phyloP scores from a whole-genome alignment of 1,140 invertebrate genomes.

The Schlechtendalia chinensis region DNA sequence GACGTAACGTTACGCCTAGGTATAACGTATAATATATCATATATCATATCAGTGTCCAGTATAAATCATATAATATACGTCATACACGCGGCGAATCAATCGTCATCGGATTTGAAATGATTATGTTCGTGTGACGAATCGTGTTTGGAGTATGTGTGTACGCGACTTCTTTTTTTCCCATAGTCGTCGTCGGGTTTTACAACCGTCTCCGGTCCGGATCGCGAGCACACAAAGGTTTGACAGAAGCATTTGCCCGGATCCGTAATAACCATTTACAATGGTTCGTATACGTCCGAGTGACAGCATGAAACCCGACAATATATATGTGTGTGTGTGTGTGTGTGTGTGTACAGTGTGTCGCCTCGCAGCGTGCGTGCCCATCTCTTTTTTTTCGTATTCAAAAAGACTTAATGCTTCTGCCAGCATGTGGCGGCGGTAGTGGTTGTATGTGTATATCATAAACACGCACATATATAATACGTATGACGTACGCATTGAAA shows the following conservation, averaged over 20 bases:
- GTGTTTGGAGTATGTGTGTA: no score
- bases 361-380: conserved; percentile 16
- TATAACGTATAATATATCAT: no score
- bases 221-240: conserved; percentile 33
- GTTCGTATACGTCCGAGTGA: background rate
- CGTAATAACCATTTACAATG: background rate
- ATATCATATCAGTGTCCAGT: no score
- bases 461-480: background rate
- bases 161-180: conserved; percentile 24
- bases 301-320: background rate
- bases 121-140: conserved; percentile 19
- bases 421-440: conserved; percentile 35
- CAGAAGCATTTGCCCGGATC: conserved; percentile 49
- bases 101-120: background rate
- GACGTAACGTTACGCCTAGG: no score
- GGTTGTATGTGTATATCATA: background rate
- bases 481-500: conserved; percentile 21
- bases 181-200: background rate
- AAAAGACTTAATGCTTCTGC: conserved; percentile 37
- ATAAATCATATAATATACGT: no score
- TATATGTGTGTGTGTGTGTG: background rate
- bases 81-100: conserved; percentile 4
- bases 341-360: background rate
- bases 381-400: background rate
- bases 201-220: background rate